Conservation (phyloP, 2,888 invertebrate species). For the Bombylius discolor region DNA sequence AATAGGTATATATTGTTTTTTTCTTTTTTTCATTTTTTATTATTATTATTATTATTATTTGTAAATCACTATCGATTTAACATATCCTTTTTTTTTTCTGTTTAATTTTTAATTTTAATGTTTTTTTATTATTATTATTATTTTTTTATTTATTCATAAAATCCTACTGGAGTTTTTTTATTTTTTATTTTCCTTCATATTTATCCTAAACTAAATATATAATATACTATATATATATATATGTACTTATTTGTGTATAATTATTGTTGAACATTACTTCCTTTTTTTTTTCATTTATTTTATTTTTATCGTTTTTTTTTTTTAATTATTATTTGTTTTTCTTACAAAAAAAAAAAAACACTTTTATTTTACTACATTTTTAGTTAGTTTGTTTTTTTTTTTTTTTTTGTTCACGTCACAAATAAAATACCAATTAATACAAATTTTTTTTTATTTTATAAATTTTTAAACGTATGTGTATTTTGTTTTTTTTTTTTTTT, state of each 20-base stretch:
- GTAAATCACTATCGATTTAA: not conserved
- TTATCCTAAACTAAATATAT: too few species aligned
- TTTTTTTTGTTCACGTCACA: not conserved
- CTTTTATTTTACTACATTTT: too few species aligned
- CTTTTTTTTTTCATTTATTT: not conserved
- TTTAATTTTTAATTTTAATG: too few species aligned
- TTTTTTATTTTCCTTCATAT: too few species aligned
- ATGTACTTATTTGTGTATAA: not conserved
- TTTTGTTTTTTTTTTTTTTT: too few species aligned
- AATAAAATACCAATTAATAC: not conserved
- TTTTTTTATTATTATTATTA: not conserved
- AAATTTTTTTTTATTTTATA: too few species aligned
- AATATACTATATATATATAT: too few species aligned
- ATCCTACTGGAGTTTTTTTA: not conserved
- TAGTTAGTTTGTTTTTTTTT: too few species aligned
- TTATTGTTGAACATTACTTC: not conserved
- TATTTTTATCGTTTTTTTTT: too few species aligned
- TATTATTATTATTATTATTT: not conserved
- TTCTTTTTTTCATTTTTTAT: not conserved
- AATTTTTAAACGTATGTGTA: too few species aligned
- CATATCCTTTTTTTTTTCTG: not conserved
- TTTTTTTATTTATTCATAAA: not conserved
- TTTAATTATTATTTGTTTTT: too few species aligned
- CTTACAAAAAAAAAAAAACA: too few species aligned
- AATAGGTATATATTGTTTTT: not conserved